phyloP scores from a whole-genome alignment of 2,888 invertebrate genomes.

The Drosophila yooni region DNA sequence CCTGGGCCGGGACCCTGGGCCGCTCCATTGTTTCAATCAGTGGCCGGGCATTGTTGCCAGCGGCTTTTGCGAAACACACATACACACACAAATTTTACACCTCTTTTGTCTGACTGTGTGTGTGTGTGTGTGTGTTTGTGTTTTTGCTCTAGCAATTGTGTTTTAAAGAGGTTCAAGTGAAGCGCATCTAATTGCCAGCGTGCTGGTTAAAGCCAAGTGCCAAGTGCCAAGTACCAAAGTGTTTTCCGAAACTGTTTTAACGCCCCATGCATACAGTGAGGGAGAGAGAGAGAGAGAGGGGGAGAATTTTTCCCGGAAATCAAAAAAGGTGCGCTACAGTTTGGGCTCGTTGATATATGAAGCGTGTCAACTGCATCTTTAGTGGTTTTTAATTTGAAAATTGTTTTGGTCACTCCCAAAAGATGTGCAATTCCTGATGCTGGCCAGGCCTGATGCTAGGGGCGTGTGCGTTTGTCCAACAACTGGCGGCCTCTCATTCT shows the following conservation, averaged over 20 bases:
- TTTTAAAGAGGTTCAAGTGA: slow-evolving; percentile 82
- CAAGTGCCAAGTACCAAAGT: slow-evolving; percentile 51
- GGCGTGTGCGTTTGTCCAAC: slow-evolving; percentile 70
- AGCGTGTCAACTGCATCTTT: slow-evolving; percentile 80
- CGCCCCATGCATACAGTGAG: slow-evolving; percentile 46
- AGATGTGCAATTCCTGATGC: background rate
- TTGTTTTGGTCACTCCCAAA: slow-evolving; percentile 69
- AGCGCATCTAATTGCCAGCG: slow-evolving; percentile 79
- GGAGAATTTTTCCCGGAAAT: slow-evolving; percentile 72
- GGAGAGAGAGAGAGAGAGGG: too few relatives aligned
- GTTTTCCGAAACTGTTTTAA: slow-evolving; percentile 70
- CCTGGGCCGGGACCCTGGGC: slow-evolving; percentile 56
- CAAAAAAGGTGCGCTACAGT: slow-evolving; percentile 62
- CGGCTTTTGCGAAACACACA: slow-evolving; percentile 66
- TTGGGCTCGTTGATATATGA: slow-evolving; percentile 68
- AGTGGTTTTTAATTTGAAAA: slow-evolving; percentile 80
- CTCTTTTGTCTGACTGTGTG: slow-evolving; percentile 64
- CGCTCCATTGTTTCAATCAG: slow-evolving; percentile 79
- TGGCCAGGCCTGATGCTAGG: slow-evolving; percentile 8
- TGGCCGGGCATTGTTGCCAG: slow-evolving; percentile 69
- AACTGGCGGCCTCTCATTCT: slow-evolving; percentile 51
- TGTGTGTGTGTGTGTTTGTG: slow-evolving; percentile 49
- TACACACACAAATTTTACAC: slow-evolving; percentile 69
- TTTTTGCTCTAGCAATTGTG: slow-evolving; percentile 65
- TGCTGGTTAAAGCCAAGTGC: slow-evolving; percentile 54